These are phyloP conservation scores for Tineola bisselliella DNA, from an alignment of 2,888 invertebrate species.

Conservation along the genomic window DNA sequence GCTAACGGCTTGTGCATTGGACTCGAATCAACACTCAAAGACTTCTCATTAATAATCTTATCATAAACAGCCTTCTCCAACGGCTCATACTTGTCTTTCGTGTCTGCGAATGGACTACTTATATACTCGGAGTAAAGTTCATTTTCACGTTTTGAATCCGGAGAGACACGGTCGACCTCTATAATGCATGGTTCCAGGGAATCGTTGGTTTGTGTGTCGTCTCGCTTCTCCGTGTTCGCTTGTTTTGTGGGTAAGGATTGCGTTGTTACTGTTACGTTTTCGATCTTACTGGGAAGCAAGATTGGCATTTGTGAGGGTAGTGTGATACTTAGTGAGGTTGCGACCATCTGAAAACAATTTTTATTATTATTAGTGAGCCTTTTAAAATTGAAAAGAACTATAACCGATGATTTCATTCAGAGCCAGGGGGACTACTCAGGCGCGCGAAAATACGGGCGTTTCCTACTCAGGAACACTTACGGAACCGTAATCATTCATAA, in stretches of 20 bases:
- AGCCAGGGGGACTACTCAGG: too few species aligned
- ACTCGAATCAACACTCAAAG: conserved; percentile 50
- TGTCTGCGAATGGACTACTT: conserved; percentile 64
- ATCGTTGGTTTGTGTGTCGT: not conserved
- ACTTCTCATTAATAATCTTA: conserved; percentile 23
- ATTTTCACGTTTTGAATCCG: conserved; percentile 17
- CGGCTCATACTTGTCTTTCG: conserved; percentile 28
- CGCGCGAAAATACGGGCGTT: too few species aligned
- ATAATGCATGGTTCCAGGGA: conserved; percentile 19
- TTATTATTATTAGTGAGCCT: too few species aligned
- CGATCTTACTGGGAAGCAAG: conserved; percentile 33
- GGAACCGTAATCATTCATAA: too few species aligned
- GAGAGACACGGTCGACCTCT: not conserved
- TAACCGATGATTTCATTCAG: too few species aligned
- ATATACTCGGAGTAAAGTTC: conserved; percentile 67
- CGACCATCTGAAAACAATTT: conserved; percentile 74
- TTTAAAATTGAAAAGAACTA: too few species aligned
- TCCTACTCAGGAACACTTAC: too few species aligned
- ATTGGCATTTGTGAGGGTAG: conserved; percentile 49
- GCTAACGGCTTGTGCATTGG: conserved; percentile 50
- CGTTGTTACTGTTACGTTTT: conserved; percentile 19
- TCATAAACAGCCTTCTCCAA: conserved; percentile 26
- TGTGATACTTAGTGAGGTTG: conserved; percentile 70
- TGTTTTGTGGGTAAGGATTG: conserved; percentile 14
- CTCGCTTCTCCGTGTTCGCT: not conserved